A percentile compares a stretch with the other conserved stretches of the same genome.
phyloP scores from a whole-genome alignment of 2,888 invertebrate species.

The Epinotia ramella region DNA sequence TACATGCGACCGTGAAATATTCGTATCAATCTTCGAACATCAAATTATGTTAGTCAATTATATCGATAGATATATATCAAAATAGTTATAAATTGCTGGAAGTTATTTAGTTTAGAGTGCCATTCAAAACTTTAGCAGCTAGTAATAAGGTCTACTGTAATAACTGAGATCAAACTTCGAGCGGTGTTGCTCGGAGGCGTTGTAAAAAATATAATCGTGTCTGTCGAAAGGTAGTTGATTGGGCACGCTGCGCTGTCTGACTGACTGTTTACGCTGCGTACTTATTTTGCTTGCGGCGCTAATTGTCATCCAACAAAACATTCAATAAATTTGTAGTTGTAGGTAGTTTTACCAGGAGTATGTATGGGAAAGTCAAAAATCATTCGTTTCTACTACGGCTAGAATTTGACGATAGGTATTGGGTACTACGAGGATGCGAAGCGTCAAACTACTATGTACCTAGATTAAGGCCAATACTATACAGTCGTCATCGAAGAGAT shows the following conservation, averaged over 20 bases:
- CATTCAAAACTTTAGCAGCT: background rate
- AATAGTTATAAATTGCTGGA: background rate
- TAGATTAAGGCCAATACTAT: no score
- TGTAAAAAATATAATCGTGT: constrained; percentile 34
- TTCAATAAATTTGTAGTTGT: no score
- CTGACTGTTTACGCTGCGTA: constrained; percentile 32
- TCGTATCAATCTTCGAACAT: background rate
- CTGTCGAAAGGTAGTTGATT: constrained; percentile 41
- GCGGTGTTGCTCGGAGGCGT: background rate
- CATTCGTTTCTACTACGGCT: no score
- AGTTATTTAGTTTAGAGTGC: background rate
- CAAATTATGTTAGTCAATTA: constrained; percentile 18
- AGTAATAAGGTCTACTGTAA: constrained; percentile 12
- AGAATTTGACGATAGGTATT: no score
- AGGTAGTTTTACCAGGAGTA: no score
- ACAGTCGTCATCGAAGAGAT: no score
- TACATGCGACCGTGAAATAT: background rate
- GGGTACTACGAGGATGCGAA: no score
- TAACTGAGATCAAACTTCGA: background rate
- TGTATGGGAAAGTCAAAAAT: no score
- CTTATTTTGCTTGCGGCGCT: constrained; percentile 14
- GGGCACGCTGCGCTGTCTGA: constrained; percentile 32
- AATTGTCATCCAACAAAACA: background rate
- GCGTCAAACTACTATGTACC: no score
- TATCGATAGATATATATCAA: background rate